Evolutionary conservation across 2,888 invertebrate genomes (phyloP), one percentile per base, ranked within the genome.

Genomic region (Steromphala cineraria): DNA sequence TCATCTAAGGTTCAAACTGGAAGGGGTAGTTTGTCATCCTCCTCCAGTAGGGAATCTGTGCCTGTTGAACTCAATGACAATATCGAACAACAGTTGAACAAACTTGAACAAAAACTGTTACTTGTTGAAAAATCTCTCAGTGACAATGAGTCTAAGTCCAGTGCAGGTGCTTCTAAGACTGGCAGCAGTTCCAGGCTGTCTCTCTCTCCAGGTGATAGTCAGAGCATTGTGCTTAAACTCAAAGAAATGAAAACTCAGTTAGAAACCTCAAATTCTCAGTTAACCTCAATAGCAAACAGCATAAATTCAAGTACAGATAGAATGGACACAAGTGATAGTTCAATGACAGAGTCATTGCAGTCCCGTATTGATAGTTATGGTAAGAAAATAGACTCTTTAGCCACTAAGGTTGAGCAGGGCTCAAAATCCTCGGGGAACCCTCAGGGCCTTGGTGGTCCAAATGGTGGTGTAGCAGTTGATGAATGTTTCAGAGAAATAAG

Each of bases 1-100:
- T 97, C 97, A 0, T 95, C 95, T 79, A 98, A 97, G 92, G 94
- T 97, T 82, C 84, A 82, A 56, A 53, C 74, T 62, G 56, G 46
- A n/a, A 77, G 75, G 55, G 31, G 76, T 19, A 71, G 71, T 17
- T 74, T 71, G 19, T 19, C 53, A 52, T 36, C 28, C 7, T 13
- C 36, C 36, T 36, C 40, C n/a, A 46, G 52, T 13, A 10, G 53
- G 8, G 31, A 74, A 62, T 28, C 78, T 21, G 31, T 79, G n/a
- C 67, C 79, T 13, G 67, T 79, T 21, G 55, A 74, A 53, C 28
- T 87, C 15, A 84, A 89, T 15, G 82, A 84, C 71, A 86, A 87
- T 67, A 88, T 90, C 80, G 87, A 89, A 80, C 83, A 85, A 24
- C 87, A 90, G 79, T 81, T 91, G 17, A 75, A 78, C 71, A 86